Conservation (phyloP, 64 coral and sea anemone genomes). For the Montipora cactus region DNA sequence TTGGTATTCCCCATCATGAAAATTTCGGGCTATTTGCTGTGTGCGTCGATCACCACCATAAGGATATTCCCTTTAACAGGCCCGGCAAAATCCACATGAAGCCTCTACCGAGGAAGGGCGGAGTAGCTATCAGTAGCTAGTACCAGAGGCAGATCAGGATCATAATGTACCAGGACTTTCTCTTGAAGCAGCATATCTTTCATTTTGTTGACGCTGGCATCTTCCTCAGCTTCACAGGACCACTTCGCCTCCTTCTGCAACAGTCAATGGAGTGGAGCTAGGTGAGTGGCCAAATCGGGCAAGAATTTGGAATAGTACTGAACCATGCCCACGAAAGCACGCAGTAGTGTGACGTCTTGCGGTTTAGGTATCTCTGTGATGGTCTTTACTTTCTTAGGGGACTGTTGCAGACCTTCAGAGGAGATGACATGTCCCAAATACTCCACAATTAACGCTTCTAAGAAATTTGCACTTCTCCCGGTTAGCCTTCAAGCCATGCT, state of each 20-base stretch:
- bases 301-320: background rate
- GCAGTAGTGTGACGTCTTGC: conserved; percentile 12
- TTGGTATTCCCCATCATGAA: background rate
- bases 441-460: conserved; percentile 15
- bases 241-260: conserved; percentile 15
- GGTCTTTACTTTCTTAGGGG: conserved; percentile 40
- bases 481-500: conserved; percentile 41
- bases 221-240: background rate
- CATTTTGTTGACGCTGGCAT: background rate
- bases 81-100: too few relatives aligned
- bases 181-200: conserved; percentile 4
- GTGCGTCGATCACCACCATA: background rate
- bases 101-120: too few relatives aligned
- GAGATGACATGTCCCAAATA: conserved; percentile 50
- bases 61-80: background rate
- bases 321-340: conserved; percentile 34
- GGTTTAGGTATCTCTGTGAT: background rate
- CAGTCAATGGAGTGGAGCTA: background rate
- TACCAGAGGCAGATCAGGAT: background rate
- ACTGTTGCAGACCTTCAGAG: conserved; percentile 10
- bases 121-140: conserved; percentile 9
- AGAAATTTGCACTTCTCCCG: conserved; percentile 54
- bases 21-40: background rate
- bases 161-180: background rate
- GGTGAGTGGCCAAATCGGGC: background rate